These are phyloP conservation scores for Drosophila pseudotakahashii DNA, from an alignment of 2,888 invertebrate genomes.

Conservation along the genomic window DNA sequence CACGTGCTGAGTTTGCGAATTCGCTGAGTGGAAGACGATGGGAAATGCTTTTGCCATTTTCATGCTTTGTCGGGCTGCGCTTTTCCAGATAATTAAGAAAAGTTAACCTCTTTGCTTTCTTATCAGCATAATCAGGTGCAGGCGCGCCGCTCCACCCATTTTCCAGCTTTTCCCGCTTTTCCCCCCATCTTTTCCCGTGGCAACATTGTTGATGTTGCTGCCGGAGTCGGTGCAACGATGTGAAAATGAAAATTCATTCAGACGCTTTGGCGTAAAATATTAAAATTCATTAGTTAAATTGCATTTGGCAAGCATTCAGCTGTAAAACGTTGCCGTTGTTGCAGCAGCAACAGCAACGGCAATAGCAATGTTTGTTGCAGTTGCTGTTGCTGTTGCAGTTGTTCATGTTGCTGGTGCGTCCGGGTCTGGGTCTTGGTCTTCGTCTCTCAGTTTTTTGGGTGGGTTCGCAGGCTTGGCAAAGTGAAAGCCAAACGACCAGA, in stretches of 20 bases:
- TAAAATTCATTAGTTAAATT: conserved; percentile 82
- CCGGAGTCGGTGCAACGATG: conserved; percentile 71
- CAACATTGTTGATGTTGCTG: conserved; percentile 53
- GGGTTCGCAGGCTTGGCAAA: conserved; percentile 41
- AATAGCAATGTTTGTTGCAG: not conserved
- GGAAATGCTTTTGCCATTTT: conserved; percentile 26
- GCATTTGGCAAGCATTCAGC: conserved; percentile 78
- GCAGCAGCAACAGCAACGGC: not conserved
- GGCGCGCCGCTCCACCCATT: conserved; percentile 20
- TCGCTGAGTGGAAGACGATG: conserved; percentile 15
- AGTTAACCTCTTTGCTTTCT: conserved; percentile 71
- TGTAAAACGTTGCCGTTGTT: conserved; percentile 65
- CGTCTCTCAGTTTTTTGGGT: conserved; percentile 29
- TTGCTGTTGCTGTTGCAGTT: conserved; percentile 10
- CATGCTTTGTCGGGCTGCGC: conserved; percentile 39
- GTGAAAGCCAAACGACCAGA: conserved; percentile 42
- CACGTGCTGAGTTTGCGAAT: conserved; percentile 53
- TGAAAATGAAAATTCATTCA: conserved; percentile 80
- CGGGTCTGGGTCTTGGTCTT: conserved; percentile 26
- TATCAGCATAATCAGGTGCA: conserved; percentile 72
- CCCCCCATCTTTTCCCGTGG: conserved; percentile 5
- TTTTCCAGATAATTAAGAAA: conserved; percentile 75
- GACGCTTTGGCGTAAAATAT: conserved; percentile 78
- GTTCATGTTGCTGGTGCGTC: conserved; percentile 37
- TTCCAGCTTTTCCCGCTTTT: conserved; percentile 1